These are phyloP conservation scores for Tolypeutes matacus DNA, from an alignment of 2,797 vertebrate genomes.

Conservation along the genomic window DNA sequence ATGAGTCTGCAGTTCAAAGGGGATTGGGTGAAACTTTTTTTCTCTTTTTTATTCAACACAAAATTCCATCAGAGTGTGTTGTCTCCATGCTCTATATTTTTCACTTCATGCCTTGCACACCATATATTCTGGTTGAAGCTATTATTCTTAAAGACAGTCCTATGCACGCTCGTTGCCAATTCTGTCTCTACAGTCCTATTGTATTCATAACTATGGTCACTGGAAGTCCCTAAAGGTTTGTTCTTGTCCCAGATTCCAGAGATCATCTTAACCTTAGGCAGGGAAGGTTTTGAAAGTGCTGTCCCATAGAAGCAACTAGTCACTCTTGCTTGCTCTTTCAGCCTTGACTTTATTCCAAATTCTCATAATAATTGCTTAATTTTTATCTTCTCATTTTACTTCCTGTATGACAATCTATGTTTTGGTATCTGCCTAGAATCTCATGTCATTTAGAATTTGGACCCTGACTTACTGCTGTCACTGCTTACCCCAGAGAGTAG, in stretches of 20 bases:
- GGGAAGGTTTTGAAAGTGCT: not conserved
- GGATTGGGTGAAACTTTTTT: too few species aligned
- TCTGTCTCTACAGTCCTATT: not conserved
- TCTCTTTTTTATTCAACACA: too few species aligned
- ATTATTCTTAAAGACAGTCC: not conserved
- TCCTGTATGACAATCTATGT: not conserved
- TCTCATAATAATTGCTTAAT: not conserved
- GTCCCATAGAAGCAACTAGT: not conserved
- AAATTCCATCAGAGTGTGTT: not conserved
- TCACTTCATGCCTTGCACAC: not conserved
- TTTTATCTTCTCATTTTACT: not conserved
- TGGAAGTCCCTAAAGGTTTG: not conserved
- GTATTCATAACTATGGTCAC: not conserved
- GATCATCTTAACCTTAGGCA: not conserved
- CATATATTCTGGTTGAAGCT: not conserved
- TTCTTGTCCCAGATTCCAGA: not conserved
- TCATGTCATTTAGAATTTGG: not conserved
- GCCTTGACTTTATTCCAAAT: constrained; percentile 8
- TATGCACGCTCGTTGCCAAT: not conserved
- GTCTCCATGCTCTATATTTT: not conserved
- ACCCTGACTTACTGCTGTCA: not conserved
- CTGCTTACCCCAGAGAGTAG: not conserved
- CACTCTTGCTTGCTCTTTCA: not conserved
- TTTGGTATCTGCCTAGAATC: not conserved
- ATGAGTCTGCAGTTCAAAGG: too few species aligned